phyloP scores from a whole-genome alignment of 2,888 invertebrate genomes.

The Ethmia dodecea region DNA sequence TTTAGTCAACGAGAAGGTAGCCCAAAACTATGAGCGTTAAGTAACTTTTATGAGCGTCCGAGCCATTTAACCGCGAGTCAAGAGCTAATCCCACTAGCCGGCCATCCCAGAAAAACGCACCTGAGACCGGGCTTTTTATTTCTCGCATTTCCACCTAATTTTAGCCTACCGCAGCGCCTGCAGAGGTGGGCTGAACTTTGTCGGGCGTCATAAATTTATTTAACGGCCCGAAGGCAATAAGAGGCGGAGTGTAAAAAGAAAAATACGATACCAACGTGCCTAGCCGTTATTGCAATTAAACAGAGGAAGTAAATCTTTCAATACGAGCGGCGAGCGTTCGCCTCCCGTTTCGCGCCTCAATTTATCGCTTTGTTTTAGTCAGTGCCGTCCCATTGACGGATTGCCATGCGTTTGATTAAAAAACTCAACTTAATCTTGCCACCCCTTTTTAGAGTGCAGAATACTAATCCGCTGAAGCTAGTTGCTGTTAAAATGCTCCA shows the following conservation, averaged over 20 bases:
- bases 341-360: constrained; percentile 70
- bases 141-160: constrained; percentile 74
- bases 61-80: constrained; percentile 68
- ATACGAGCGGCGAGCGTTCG: constrained; percentile 68
- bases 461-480: constrained; percentile 30
- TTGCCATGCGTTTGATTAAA: constrained; percentile 74
- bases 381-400: constrained; percentile 71
- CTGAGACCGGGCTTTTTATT: constrained; percentile 70
- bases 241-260: constrained; percentile 77
- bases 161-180: constrained; percentile 52
- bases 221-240: constrained; percentile 77
- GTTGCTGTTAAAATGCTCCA: neutral
- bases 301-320: constrained; percentile 78
- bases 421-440: constrained; percentile 57
- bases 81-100: constrained; percentile 64
- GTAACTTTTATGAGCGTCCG: constrained; percentile 70
- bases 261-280: constrained; percentile 78
- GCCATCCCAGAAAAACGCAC: constrained; percentile 52
- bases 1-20: constrained; percentile 54
- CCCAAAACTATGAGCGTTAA: constrained; percentile 67
- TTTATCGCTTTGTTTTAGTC: constrained; percentile 77
- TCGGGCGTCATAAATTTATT: constrained; percentile 77
- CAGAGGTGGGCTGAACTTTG: constrained; percentile 74
- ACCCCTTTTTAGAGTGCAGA: constrained; percentile 44
- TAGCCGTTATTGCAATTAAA: constrained; percentile 78